Base-by-base conservation (phyloP, 2,113 vertebrate genomes). In the Mobula birostris region DNA sequence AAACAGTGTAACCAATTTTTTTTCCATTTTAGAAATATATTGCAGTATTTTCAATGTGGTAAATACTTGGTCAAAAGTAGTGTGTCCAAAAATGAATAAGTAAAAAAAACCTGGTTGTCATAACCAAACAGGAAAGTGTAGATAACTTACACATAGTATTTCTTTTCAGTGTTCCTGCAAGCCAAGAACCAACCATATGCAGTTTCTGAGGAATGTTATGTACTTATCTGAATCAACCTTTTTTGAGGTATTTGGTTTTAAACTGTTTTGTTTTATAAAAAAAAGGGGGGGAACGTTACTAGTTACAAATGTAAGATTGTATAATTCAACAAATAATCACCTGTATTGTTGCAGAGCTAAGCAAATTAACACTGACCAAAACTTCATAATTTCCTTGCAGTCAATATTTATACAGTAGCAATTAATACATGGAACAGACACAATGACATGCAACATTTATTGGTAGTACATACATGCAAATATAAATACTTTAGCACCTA, bases 401-500 rank as follows among this genome's bases (percentile, higher is more conserved):
- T 90, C 58, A 90, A 15, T 90, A 32, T 90, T 61, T 90, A 32
- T 66, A 90, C 15, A 90, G 66, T 29, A 29, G n/a, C 61, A 90
- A 66, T 68, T 90, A 90, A 90, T 66, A 87, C 56, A 68, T 90
- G 63, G 61, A 68, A 56, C 68, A 74, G 40, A 93, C 91, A 93
- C 70, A 48, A 48, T 74, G 36, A 74, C 91, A 93, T 93, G 91
- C 91, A 93, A 93, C 91, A 93, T 74, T 27, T 36, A 93, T 72
- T 70, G 72, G 91, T 74, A 72, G 91, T 93, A 72, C 70, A 56
- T 11, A 74, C 91, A 93, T 93, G 91, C 91, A 93, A 74, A 93
- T 93, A 93, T 76, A 93, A 72, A 93, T 93, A 93, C 68, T 29
- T 93, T 48, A 93, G 40, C 91, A 93, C 91, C 91, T 93, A 93